Conservation (phyloP, 1,140 invertebrate species). For the Drosophila seguyi region DNA sequence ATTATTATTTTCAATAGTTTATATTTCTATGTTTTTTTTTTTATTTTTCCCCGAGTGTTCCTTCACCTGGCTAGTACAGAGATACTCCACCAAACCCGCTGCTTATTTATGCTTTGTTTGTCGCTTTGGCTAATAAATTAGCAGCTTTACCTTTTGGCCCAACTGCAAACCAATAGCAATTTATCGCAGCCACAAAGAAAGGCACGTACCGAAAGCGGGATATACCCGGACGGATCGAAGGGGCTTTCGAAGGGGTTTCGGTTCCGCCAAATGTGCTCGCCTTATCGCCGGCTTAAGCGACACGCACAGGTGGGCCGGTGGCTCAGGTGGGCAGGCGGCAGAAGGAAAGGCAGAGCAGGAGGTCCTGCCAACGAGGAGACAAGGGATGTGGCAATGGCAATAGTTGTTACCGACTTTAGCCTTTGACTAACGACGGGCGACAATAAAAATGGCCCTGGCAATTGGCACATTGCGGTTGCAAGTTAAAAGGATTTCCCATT, state of each 20-base stretch:
- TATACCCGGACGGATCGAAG: conserved; percentile 4
- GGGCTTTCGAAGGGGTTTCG: conserved; percentile 21
- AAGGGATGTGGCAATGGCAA: conserved; percentile 58
- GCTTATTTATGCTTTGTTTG: conserved; percentile 82
- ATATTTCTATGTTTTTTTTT: background rate
- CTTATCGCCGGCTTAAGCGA: conserved; percentile 79
- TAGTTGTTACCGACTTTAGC: conserved; percentile 66
- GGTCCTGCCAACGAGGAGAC: conserved; percentile 41
- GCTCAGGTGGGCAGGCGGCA: background rate
- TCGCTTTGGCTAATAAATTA: conserved; percentile 77
- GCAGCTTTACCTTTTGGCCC: conserved; percentile 76
- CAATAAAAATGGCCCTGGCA: conserved; percentile 74
- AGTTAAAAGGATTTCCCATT: conserved; percentile 77
- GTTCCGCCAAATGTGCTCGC: conserved; percentile 68
- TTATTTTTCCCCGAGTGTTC: background rate
- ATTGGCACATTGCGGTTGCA: conserved; percentile 78
- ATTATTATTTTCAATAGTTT: background rate
- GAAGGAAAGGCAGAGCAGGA: background rate
- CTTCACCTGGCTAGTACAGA: background rate
- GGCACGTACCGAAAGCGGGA: conserved; percentile 57
- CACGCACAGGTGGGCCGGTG: conserved; percentile 60
- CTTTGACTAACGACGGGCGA: conserved; percentile 72
- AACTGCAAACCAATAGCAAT: conserved; percentile 77
- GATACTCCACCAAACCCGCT: conserved; percentile 9
- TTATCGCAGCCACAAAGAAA: conserved; percentile 73